Evolutionary conservation across 2,113 vertebrate genomes (phyloP).

Genomic region (Rattus rattus): DNA sequence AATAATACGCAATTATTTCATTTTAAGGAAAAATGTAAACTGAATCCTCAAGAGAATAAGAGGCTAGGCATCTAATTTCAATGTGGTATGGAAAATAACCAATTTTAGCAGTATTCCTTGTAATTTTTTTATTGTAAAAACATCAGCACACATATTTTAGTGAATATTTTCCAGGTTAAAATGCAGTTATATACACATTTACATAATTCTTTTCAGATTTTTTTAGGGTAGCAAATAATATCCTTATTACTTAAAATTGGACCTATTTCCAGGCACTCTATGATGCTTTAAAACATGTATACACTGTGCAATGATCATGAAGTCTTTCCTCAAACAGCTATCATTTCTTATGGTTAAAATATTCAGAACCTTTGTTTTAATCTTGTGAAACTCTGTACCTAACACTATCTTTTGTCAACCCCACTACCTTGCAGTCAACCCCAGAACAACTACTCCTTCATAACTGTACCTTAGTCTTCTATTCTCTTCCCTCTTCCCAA

Average conservation of each 20-base stretch:
- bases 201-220: neutral
- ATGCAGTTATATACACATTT: neutral
- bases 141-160: neutral
- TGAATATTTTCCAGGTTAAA: neutral
- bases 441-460: neutral
- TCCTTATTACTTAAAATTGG: neutral
- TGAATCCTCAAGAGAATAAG: neutral
- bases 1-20: conserved; percentile 43
- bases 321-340: neutral
- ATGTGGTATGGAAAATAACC: neutral
- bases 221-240: neutral
- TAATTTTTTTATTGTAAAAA: neutral
- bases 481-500: neutral
- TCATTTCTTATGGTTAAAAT: neutral
- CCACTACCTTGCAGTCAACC: neutral
- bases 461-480: neutral
- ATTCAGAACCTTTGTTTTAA: neutral
- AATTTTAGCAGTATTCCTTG: conserved; percentile 38
- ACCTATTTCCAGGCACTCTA: neutral
- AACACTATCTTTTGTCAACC: neutral
- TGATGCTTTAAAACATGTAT: neutral
- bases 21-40: conserved; percentile 45
- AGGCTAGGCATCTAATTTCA: neutral
- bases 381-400: neutral
- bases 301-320: neutral